Evolutionary conservation across 1,140 invertebrate genomes (phyloP), one percentile per base, ranked within the genome.

Genomic region (Formica exsecta): DNA sequence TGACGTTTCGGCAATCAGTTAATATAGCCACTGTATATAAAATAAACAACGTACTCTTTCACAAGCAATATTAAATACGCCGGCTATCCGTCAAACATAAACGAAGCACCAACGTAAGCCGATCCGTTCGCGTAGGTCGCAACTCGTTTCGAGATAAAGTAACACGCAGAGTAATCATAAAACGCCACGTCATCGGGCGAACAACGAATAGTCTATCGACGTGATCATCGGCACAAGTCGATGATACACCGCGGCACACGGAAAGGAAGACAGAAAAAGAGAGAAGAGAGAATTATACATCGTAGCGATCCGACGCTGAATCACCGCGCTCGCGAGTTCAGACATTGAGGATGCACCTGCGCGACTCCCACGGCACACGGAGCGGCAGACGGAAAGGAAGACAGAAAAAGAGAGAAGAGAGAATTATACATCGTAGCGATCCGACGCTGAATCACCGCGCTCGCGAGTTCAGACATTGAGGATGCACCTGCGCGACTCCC

Each of bases 401-500:
- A n/a, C n/a, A n/a, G n/a, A n/a, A n/a, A n/a, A n/a, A n/a, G n/a
- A n/a, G n/a, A n/a, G n/a, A n/a, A n/a, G n/a, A n/a, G n/a, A n/a
- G n/a, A n/a, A n/a, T n/a, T n/a, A n/a, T n/a, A 44, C 68, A 70
- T 41, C 66, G 65, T 22, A 29, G 11, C 68, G 79, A 54, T 44
- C n/a, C 54, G 38, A 38, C 79, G 79, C 79, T 83, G 79, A 83
- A 83, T 83, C 79, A 83, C 29, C 68, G 68, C 41, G 66, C 38
- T 71, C 38, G 51, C 68, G 38, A 54, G 70, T 54, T 73, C 70
- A 36, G 70, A 36, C 66, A 79, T 81, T 54, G 86, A 84, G 75
- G 88, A 90, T 90, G 89, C 89, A 90, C 89, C 89, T 90, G 89
- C 86, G 89, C 81, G 75, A 81, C 75, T 90, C 89, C 89, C 89